Percentiles rank a stretch among this genome's conserved stretches.
phyloP scores from a whole-genome alignment of 2,797 vertebrate species.

The Amazona finschi region DNA sequence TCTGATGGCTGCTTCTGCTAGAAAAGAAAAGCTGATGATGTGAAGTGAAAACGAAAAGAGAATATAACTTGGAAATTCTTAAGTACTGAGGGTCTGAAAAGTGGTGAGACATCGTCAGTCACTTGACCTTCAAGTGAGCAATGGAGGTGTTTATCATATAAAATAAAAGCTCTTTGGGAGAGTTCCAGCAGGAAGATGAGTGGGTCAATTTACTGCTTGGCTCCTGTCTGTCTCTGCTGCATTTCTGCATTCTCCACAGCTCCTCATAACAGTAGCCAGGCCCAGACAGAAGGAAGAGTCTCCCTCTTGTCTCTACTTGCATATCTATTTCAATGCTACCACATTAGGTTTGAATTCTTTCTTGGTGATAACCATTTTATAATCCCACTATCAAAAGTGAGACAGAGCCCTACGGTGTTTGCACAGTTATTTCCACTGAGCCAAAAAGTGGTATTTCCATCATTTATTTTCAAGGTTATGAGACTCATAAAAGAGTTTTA shows the following conservation, averaged over 20 bases:
- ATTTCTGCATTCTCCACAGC: background rate
- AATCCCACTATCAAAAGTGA: background rate
- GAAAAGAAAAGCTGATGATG: background rate
- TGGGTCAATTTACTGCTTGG: constrained; percentile 46
- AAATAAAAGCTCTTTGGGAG: constrained; percentile 43
- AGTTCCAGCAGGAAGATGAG: constrained; percentile 15
- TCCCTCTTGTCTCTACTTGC: background rate
- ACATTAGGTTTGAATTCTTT: background rate
- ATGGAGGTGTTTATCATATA: background rate
- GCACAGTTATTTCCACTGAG: background rate
- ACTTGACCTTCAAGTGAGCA: constrained; percentile 55
- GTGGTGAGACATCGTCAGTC: background rate
- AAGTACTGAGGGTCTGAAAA: background rate
- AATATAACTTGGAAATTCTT: constrained; percentile 35
- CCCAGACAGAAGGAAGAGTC: background rate
- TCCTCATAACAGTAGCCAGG: background rate
- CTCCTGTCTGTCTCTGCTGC: constrained; percentile 25
- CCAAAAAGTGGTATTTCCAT: background rate
- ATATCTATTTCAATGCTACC: background rate
- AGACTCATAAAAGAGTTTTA: background rate
- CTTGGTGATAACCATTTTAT: background rate
- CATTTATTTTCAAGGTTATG: background rate
- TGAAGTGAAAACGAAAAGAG: background rate
- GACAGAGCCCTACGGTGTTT: background rate
- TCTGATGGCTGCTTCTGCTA: background rate